Conservation (phyloP, 2,113 vertebrate species). For the Ptyas mucosa region DNA sequence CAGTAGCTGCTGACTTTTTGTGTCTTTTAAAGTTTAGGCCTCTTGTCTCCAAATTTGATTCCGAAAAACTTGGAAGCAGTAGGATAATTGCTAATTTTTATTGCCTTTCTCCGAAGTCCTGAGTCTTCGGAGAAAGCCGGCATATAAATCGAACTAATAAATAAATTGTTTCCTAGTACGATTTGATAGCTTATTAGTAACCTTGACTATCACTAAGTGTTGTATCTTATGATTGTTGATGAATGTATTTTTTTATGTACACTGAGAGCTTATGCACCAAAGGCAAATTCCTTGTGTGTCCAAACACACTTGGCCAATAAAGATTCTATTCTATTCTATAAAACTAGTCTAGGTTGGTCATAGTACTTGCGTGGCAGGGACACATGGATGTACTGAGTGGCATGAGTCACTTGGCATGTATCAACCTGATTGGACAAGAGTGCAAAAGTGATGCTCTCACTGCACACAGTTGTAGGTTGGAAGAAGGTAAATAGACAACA, state of each 20-base stretch:
- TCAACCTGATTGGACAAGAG: background rate
- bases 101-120: too few species aligned
- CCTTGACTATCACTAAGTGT: too few species aligned
- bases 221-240: too few species aligned
- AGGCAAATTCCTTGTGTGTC: too few species aligned
- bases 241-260: too few species aligned
- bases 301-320: too few species aligned
- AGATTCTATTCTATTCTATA: background rate
- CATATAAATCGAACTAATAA: too few species aligned
- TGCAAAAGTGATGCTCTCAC: background rate
- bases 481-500: accelerated
- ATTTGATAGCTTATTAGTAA: too few species aligned
- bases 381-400: constrained; percentile 56
- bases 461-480: background rate
- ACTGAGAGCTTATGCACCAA: too few species aligned
- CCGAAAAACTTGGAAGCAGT: constrained; percentile 40
- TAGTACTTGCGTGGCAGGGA: constrained; percentile 57
- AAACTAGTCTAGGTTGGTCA: constrained; percentile 31
- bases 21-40: background rate
- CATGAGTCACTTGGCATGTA: constrained; percentile 55
- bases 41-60: constrained; percentile 35
- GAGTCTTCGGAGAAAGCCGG: too few species aligned
- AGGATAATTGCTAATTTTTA: background rate
- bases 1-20: background rate
- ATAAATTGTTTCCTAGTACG: too few species aligned